Evolutionary conservation across 1,140 invertebrate species (phyloP), one percentile per base, ranked within the genome.

Genomic region (Ylistrum balloti): DNA sequence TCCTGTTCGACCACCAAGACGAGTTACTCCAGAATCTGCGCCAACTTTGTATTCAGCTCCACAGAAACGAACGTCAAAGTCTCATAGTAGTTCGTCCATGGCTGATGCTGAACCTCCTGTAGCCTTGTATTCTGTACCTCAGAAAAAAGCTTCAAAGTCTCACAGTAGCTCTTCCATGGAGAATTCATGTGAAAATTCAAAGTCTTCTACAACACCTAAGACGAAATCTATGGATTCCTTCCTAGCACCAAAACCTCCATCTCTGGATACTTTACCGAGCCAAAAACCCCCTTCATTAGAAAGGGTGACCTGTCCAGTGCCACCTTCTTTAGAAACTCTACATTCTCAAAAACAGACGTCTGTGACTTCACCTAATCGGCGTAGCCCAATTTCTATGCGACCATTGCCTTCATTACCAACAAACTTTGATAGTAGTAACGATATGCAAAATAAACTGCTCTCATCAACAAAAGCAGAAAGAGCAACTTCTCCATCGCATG

Each of bases 111-210:
- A 74, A 74, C 56, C 56, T 28, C 56, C 56, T 5, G n/a, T 28
- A 74, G 15, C 56, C 56, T 74, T 74, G 56, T 74, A 74, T 17
- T 74, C 56, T 74, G 56, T 74, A 74, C 56, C 56, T 74, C 56
- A 74, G 56, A 74, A 74, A 74, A 74, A 74, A 74, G 56, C 56
- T 74, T 74, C 56, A 74, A 74, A 74, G 28, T 74, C 56, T 28
- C 56, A 74, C 56, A 74, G 56, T 74, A 74, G 56, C 28, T 74
- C 56, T 74, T 74, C 56, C 1, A 74, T 74, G 56, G 56, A 74
- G 28, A n/a, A 74, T 28, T 74, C 56, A 5, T 74, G 56, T 74
- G 56, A 74, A 74, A 74, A 28, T 74, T 28, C 56, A 22, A 74
- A 74, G 11, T 74, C 56, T 28, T 74, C 56, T 74, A 74, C 56